These are phyloP conservation scores for Trematocara variabile DNA, from an alignment of 2,113 vertebrate species.

Conservation along the genomic window DNA sequence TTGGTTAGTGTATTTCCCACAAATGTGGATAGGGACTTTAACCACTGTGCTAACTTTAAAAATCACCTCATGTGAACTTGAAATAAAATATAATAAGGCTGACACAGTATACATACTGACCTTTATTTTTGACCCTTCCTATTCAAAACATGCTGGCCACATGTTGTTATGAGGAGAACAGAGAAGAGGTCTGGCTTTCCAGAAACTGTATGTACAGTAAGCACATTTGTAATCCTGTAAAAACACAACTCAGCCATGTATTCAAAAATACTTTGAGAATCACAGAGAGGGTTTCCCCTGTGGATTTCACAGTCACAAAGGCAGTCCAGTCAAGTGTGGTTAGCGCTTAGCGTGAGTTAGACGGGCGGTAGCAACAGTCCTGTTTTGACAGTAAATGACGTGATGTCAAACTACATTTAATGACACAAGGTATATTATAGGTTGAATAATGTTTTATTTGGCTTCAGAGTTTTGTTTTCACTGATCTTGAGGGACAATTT, in stretches of 20 bases:
- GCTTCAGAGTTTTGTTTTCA: slow-evolving; percentile 43
- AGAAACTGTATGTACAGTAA: slow-evolving; percentile 50
- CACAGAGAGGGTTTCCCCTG: slow-evolving; percentile 40
- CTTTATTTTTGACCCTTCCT: not conserved
- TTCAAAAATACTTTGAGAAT: slow-evolving; percentile 59
- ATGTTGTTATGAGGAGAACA: slow-evolving; percentile 19
- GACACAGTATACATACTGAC: not conserved
- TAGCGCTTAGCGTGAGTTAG: slow-evolving; percentile 25
- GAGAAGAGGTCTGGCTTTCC: slow-evolving; percentile 41
- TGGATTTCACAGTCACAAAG: slow-evolving; percentile 39
- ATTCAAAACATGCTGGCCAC: not conserved
- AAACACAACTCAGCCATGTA: slow-evolving; percentile 64
- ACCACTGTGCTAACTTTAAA: not conserved
- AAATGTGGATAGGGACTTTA: not conserved
- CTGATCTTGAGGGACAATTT: slow-evolving; percentile 51
- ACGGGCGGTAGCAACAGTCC: slow-evolving; percentile 29
- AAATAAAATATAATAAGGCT: not conserved
- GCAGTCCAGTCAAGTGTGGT: slow-evolving; percentile 60
- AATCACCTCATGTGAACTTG: not conserved
- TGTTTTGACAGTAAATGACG: slow-evolving; percentile 62
- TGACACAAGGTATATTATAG: slow-evolving; percentile 49
- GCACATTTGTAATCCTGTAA: slow-evolving; percentile 70
- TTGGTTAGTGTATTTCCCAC: not conserved
- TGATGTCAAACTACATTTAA: slow-evolving; percentile 56
- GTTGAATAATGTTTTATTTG: slow-evolving; percentile 64